These are phyloP conservation scores for Romanogobio albipinnatus DNA, from an alignment of 2,113 vertebrate species.

Conservation along the genomic window DNA sequence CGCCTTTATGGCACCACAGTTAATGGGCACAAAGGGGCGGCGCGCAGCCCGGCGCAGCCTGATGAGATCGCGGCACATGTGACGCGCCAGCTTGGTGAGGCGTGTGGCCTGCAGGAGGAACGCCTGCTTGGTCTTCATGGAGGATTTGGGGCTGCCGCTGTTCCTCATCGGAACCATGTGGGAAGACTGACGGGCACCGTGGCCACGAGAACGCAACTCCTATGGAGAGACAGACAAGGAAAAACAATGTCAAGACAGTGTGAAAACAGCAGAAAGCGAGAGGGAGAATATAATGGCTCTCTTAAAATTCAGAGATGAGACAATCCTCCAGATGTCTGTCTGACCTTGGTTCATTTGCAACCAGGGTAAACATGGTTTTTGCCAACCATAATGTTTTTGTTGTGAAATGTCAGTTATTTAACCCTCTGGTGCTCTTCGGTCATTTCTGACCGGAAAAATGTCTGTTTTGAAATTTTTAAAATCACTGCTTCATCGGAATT, in stretches of 20 bases:
- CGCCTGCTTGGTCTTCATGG: slow-evolving; percentile 95
- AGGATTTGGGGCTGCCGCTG: slow-evolving; percentile 93
- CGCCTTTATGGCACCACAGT: slow-evolving; percentile 99
- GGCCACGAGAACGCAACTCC: slow-evolving; percentile 86
- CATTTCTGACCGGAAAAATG: too few species aligned
- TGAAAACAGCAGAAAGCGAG: neutral
- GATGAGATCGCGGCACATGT: slow-evolving; percentile 97
- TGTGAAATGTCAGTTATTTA: neutral
- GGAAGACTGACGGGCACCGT: slow-evolving; percentile 87
- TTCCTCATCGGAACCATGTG: slow-evolving; percentile 92
- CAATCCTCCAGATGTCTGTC: neutral
- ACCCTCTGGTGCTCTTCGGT: too few species aligned
- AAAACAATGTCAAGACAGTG: neutral
- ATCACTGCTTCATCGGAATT: too few species aligned
- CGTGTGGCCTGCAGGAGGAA: slow-evolving; percentile 95
- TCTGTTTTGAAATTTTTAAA: too few species aligned
- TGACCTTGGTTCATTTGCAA: neutral
- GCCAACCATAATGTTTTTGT: neutral
- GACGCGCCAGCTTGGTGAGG: slow-evolving; percentile 96
- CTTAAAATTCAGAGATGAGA: neutral
- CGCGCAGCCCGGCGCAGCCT: slow-evolving; percentile 94
- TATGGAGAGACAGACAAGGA: slow-evolving; percentile 56
- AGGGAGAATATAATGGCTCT: neutral
- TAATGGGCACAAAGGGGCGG: slow-evolving; percentile 98
- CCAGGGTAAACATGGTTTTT: neutral